Conservation (phyloP, 2,797 vertebrate species). For the Hyperoplus immaculatus region DNA sequence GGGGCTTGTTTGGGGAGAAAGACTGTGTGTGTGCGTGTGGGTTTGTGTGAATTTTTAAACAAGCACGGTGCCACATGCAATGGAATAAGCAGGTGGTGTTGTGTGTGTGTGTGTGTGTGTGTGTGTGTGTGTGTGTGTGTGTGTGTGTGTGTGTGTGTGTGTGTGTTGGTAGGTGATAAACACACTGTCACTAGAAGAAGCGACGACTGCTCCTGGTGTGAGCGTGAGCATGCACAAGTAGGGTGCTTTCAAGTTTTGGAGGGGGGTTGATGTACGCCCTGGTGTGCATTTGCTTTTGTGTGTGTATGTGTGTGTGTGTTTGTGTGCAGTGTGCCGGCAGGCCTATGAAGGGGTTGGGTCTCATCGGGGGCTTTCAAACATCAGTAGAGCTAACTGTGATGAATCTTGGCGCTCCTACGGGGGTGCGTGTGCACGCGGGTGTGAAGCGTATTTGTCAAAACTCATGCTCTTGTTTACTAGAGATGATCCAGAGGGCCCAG, state of each 20-base stretch:
- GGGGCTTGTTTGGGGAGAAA: conserved; percentile 28
- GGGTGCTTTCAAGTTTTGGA: conserved; percentile 44
- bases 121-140: conserved; percentile 20
- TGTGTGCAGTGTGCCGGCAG: conserved; percentile 24
- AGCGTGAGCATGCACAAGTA: conserved; percentile 25
- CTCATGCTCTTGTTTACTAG: conserved; percentile 75
- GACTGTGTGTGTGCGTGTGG: conserved; percentile 20
- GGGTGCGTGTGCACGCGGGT: conserved; percentile 64
- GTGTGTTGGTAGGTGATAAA: conserved; percentile 57
- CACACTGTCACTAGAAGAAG: conserved; percentile 63
- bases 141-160: conserved; percentile 9
- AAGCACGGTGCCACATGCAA: conserved; percentile 42
- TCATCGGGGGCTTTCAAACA: conserved; percentile 73
- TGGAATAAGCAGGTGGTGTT: conserved; percentile 54
- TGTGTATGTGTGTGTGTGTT: conserved; percentile 13
- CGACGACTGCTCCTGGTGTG: conserved; percentile 44
- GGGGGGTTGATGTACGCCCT: conserved; percentile 15
- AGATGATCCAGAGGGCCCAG: conserved; percentile 71
- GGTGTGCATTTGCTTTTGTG: conserved; percentile 17
- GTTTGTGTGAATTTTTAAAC: conserved; percentile 44
- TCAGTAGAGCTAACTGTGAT: conserved; percentile 75
- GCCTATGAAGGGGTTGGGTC: conserved; percentile 57
- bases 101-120: conserved; percentile 10
- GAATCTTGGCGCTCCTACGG: conserved; percentile 70
- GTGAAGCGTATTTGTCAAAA: conserved; percentile 79